These are phyloP conservation scores for Homalodisca vitripennis DNA, from an alignment of 1,140 invertebrate species.

Conservation along the genomic window DNA sequence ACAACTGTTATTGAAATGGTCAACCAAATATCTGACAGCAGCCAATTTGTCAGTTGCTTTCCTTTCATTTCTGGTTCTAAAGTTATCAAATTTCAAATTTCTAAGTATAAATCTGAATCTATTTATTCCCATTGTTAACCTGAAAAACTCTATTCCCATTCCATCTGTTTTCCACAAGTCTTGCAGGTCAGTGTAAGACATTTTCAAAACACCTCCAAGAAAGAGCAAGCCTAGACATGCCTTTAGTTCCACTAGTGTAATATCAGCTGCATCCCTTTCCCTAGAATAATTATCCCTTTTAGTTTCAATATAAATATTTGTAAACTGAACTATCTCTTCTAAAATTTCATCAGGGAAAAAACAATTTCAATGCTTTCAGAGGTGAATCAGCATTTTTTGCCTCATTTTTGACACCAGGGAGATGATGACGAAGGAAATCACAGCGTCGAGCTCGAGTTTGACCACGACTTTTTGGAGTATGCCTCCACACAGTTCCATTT, in stretches of 20 bases:
- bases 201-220: slow-evolving; percentile 30
- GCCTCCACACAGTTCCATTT: not conserved
- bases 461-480: not conserved
- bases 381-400: slow-evolving; percentile 15
- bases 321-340: slow-evolving; percentile 28
- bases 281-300: slow-evolving; percentile 32
- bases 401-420: slow-evolving; percentile 26
- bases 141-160: slow-evolving; percentile 32
- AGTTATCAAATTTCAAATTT: slow-evolving; percentile 38
- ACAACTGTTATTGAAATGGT: slow-evolving; percentile 27
- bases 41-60: slow-evolving; percentile 36
- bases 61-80: slow-evolving; percentile 32
- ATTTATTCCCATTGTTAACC: slow-evolving; percentile 33
- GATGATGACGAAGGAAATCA: slow-evolving; percentile 26
- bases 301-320: slow-evolving; percentile 31
- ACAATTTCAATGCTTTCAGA: slow-evolving; percentile 24
- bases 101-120: slow-evolving; percentile 38
- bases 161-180: slow-evolving; percentile 33
- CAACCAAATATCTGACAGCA: slow-evolving; percentile 35
- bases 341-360: slow-evolving; percentile 33
- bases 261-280: slow-evolving; percentile 29
- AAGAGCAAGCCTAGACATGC: slow-evolving; percentile 33
- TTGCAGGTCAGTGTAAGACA: slow-evolving; percentile 25
- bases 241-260: slow-evolving; percentile 32
- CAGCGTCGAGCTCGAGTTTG: not conserved